Evolutionary conservation across 2,113 vertebrate genomes (phyloP), one percentile per base, ranked within the genome.

Genomic region (Proteles cristata): DNA sequence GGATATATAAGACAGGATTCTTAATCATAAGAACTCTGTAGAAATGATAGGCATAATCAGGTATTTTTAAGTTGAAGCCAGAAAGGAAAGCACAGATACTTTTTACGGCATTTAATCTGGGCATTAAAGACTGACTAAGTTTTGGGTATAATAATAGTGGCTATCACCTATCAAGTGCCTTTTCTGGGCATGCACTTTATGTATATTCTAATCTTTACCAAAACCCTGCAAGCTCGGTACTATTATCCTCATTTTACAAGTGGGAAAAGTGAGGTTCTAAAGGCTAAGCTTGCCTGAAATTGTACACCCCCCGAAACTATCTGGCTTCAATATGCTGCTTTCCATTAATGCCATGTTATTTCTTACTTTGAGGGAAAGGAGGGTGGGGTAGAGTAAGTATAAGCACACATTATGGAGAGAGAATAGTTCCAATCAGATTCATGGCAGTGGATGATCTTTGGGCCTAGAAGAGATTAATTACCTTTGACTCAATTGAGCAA

Each of bases 261-360:
- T 80, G 71, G 93, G 55, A 81, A 88, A 85, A 76, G 15, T 45
- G 19, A 97, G 17, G 14, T 84, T 93, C 31, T n/a, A 28, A 69
- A 94, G 81, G 77, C 69, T 88, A 93, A 96, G 25, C 55, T 63
- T 81, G 58, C 45, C 11, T 48, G 21, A 90, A 88, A 89, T 94
- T 26, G 2, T 65, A 7, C 11, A 87, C 33, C 68, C 88, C 33
- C 48, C 39, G 16, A 88, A 83, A 74, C n/a, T 16, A 9, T 79
- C 26, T 45, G 76, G 28, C 85, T 96, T 43, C 45, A 68, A 0
- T 79, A 26, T 35, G 17, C 61, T 92, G 17, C 50, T 76, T 92
- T 92, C 43, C 4, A 28, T 50, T 84, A 74, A 43, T 86, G 58
- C 66, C n/a, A 43, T 76, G n/a, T 58, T 96, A 35, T 79, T 93